phyloP scores from a whole-genome alignment of 2,888 invertebrate genomes.

The Anorthoa munda region DNA sequence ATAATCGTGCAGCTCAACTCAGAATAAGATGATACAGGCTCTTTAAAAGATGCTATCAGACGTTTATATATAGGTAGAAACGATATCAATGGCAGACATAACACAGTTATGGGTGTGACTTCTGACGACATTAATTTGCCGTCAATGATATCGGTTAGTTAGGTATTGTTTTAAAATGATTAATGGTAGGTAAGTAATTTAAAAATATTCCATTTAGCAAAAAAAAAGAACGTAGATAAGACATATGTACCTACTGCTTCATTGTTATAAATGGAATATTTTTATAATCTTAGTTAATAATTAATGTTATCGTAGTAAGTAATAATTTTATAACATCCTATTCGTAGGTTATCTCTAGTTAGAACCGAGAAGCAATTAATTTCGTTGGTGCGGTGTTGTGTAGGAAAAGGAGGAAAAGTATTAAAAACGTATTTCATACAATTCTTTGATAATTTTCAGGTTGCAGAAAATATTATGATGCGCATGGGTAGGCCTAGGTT shows the following conservation, averaged over 20 bases:
- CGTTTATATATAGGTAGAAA: neutral
- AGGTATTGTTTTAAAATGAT: neutral
- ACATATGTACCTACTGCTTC: neutral
- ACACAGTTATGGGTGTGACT: constrained; percentile 19
- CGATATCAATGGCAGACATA: neutral
- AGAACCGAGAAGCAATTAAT: constrained; percentile 22
- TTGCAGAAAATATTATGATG: no score
- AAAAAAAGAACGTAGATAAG: constrained; percentile 9
- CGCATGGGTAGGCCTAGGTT: no score
- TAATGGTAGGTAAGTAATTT: neutral
- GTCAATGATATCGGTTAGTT: neutral
- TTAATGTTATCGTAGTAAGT: constrained; percentile 35
- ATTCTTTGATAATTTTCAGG: neutral
- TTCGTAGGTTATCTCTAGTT: constrained; percentile 31
- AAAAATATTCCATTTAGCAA: constrained; percentile 17
- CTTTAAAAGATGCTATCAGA: no score
- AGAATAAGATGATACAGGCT: neutral
- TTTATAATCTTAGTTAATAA: constrained; percentile 8
- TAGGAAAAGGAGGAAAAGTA: constrained; percentile 1
- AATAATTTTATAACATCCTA: constrained; percentile 1
- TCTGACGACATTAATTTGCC: neutral
- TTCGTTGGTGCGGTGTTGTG: neutral
- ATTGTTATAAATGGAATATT: constrained; percentile 42
- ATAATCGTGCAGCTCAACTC: no score
- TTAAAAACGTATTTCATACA: neutral